phyloP scores from a whole-genome alignment of 2,888 invertebrate genomes.

The Germaria angustata region DNA sequence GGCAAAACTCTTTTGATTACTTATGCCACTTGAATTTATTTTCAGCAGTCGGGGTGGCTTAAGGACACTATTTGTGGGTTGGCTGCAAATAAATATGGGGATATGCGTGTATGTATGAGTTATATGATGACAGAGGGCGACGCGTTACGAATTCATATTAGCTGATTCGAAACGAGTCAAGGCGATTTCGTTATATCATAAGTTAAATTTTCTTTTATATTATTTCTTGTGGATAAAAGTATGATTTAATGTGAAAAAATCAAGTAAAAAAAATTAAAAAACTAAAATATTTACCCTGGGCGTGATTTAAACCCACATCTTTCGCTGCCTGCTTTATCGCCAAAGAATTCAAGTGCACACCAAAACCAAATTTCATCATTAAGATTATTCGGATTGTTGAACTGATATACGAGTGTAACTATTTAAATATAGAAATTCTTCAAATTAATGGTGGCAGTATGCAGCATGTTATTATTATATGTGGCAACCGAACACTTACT shows the following conservation, averaged over 20 bases:
- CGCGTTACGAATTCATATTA: background rate
- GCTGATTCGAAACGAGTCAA: slow-evolving; percentile 1
- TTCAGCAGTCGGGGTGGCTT: slow-evolving; percentile 3
- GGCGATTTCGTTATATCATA: slow-evolving; percentile 13
- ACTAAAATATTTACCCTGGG: too few species aligned
- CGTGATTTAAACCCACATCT: too few species aligned
- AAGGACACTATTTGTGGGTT: background rate
- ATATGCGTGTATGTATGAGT: background rate
- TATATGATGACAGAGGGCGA: slow-evolving; percentile 23
- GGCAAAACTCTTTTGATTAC: background rate
- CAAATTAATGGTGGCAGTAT: too few species aligned
- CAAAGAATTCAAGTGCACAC: too few species aligned
- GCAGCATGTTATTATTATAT: too few species aligned
- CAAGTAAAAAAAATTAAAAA: background rate
- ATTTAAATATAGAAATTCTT: too few species aligned
- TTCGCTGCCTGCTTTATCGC: too few species aligned
- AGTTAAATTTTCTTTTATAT: slow-evolving; percentile 26
- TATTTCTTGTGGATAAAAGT: background rate
- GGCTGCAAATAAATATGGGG: background rate
- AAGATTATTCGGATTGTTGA: too few species aligned
- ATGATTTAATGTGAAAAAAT: slow-evolving; percentile 6
- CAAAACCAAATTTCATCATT: too few species aligned
- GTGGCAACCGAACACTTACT: too few species aligned
- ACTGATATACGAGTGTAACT: too few species aligned
- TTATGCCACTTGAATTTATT: slow-evolving; percentile 6